Percentiles rank a stretch among this genome's conserved stretches.
Evolutionary conservation across 2,888 invertebrate species (phyloP).

Genomic region (Nipponacmea schrenckii): DNA sequence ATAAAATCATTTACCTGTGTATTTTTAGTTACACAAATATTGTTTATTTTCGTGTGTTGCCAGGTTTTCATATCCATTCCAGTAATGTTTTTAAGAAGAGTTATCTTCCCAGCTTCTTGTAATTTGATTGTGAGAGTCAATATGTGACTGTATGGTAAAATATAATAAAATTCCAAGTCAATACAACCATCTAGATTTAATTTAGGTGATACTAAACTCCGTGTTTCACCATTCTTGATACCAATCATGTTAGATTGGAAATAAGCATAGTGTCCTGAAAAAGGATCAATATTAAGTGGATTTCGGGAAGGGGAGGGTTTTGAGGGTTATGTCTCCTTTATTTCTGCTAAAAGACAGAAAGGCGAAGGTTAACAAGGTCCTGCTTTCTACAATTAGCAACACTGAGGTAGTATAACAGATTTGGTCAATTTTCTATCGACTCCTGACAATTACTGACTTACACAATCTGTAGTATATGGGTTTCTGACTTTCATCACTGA

Average conservation of each 20-base stretch:
- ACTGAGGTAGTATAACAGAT: neutral
- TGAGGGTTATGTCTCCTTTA: too few relatives aligned
- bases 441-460: too few relatives aligned
- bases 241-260: neutral
- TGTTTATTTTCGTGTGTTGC: neutral
- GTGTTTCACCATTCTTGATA: neutral
- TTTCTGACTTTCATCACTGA: too few relatives aligned
- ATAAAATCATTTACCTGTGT: neutral
- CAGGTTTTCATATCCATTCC: neutral
- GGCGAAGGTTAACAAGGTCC: too few relatives aligned
- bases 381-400: neutral
- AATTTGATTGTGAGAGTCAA: neutral
- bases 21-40: neutral
- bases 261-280: neutral
- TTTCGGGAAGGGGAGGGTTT: too few relatives aligned
- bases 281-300: too few relatives aligned
- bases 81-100: neutral
- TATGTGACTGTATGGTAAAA: neutral
- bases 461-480: too few relatives aligned
- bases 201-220: neutral
- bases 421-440: too few relatives aligned
- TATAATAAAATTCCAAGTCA: neutral
- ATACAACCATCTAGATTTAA: neutral
- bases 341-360: too few relatives aligned
- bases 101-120: neutral